Percentiles rank a stretch among this genome's conserved stretches.
Evolutionary conservation across 2,797 vertebrate genomes (phyloP).

Genomic region (Lindbergichthys nudifrons): DNA sequence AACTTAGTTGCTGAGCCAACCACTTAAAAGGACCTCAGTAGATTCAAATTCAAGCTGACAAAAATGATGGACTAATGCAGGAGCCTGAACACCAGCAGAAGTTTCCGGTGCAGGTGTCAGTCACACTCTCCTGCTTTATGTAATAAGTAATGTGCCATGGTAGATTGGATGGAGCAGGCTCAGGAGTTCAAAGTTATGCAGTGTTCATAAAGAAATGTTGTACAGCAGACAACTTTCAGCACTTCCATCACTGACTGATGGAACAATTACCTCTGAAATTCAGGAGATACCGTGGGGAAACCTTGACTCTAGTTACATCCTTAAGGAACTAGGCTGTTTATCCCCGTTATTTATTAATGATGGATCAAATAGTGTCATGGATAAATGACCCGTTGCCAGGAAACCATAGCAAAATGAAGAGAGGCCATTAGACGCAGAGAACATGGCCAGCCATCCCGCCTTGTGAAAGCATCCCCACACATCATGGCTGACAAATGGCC

Average conservation of each 20-base stretch:
- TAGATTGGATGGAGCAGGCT: conserved; percentile 59
- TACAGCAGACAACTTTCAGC: conserved; percentile 43
- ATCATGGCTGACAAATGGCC: conserved; percentile 13
- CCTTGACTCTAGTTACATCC: conserved; percentile 55
- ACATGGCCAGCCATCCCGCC: conserved; percentile 38
- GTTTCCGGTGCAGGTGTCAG: conserved; percentile 57
- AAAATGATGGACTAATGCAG: conserved; percentile 50
- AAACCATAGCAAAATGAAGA: conserved; percentile 62
- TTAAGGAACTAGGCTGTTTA: conserved; percentile 74
- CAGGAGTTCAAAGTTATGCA: conserved; percentile 65
- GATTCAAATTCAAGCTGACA: conserved; percentile 57
- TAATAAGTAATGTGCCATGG: conserved; percentile 63
- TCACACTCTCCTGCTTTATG: conserved; percentile 60
- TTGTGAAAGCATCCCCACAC: conserved; percentile 18
- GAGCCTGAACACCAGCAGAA: conserved; percentile 34
- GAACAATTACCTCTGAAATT: conserved; percentile 71
- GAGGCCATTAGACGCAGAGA: conserved; percentile 49
- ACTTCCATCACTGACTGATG: conserved; percentile 64
- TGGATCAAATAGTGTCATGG: conserved; percentile 69
- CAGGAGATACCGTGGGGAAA: conserved; percentile 61
- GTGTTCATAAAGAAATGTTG: conserved; percentile 56
- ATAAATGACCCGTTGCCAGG: conserved; percentile 74
- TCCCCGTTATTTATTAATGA: conserved; percentile 77
- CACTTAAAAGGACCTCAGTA: conserved; percentile 47
- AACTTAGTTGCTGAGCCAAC: conserved; percentile 59